Percentiles rank a stretch among this genome's conserved stretches.
phyloP scores from a whole-genome alignment of 2,113 vertebrate species.

The Dipodomys ordii region DNA sequence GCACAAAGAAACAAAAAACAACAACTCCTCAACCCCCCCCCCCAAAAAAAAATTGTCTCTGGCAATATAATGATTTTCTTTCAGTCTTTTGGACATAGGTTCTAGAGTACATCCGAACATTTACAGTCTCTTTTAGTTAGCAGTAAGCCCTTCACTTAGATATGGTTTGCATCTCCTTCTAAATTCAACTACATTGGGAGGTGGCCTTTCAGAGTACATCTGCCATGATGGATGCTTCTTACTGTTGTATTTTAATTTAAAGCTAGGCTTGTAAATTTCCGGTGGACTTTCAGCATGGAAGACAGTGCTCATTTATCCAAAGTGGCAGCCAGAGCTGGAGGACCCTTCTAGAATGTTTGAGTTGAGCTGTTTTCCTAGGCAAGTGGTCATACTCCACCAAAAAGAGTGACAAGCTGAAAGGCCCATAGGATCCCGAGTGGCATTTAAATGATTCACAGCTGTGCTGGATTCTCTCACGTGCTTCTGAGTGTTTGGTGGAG shows the following conservation, averaged over 20 bases:
- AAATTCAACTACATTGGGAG: background rate
- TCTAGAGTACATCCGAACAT: background rate
- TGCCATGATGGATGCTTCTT: background rate
- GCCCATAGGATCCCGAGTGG: background rate
- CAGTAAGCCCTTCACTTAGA: background rate
- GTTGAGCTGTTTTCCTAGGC: background rate
- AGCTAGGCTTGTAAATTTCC: slow-evolving; percentile 33
- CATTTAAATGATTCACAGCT: slow-evolving; percentile 44
- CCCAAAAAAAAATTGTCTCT: background rate
- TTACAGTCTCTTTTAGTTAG: background rate
- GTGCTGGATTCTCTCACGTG: background rate
- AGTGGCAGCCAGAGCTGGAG: background rate
- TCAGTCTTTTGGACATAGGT: background rate
- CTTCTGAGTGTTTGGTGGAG: slow-evolving; percentile 50
- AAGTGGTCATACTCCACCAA: background rate
- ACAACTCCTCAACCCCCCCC: too few species aligned
- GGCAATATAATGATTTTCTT: background rate
- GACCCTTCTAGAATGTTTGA: background rate
- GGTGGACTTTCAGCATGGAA: background rate
- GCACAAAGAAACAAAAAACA: background rate
- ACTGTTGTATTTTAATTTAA: background rate
- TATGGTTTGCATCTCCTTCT: background rate
- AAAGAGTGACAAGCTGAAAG: background rate
- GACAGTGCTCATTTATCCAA: background rate
- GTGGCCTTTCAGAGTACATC: background rate